These are phyloP conservation scores for Chloroceryle inda DNA, from an alignment of 2,797 vertebrate genomes.

Conservation along the genomic window DNA sequence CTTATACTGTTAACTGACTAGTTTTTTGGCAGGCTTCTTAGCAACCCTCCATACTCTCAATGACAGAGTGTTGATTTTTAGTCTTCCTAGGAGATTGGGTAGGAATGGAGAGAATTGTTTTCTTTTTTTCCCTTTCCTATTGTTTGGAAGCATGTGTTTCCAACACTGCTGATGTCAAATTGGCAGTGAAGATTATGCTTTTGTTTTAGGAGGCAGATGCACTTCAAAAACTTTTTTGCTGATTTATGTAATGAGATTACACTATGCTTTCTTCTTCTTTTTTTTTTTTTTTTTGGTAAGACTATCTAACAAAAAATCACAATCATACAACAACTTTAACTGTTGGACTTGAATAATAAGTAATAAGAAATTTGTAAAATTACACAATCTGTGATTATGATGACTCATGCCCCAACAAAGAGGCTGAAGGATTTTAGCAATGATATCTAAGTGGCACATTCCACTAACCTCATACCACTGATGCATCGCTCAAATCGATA, in stretches of 20 bases:
- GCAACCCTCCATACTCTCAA: neutral
- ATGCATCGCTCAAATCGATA: slow-evolving; percentile 28
- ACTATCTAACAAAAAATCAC: neutral
- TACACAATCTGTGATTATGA: neutral
- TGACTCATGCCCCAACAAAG: slow-evolving; percentile 44
- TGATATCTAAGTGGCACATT: slow-evolving; percentile 21
- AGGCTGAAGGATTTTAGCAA: neutral
- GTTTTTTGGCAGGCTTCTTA: slow-evolving; percentile 39
- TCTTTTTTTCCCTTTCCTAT: neutral
- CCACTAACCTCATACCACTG: neutral
- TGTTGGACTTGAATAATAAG: slow-evolving; percentile 1
- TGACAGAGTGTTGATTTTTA: slow-evolving; percentile 20
- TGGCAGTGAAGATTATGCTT: neutral
- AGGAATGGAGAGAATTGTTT: neutral
- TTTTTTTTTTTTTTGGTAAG: neutral
- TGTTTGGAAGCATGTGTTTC: slow-evolving; percentile 13
- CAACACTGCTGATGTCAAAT: neutral
- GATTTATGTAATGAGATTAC: neutral
- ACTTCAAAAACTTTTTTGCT: neutral
- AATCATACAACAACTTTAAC: neutral
- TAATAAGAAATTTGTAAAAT: neutral
- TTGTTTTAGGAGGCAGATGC: slow-evolving; percentile 8
- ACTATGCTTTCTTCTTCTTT: neutral
- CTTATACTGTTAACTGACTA: neutral
- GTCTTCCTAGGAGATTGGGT: neutral